Evolutionary conservation across 1,140 invertebrate species (phyloP), one percentile per base, ranked within the genome.

Genomic region (Zaprionus camerounensis): DNA sequence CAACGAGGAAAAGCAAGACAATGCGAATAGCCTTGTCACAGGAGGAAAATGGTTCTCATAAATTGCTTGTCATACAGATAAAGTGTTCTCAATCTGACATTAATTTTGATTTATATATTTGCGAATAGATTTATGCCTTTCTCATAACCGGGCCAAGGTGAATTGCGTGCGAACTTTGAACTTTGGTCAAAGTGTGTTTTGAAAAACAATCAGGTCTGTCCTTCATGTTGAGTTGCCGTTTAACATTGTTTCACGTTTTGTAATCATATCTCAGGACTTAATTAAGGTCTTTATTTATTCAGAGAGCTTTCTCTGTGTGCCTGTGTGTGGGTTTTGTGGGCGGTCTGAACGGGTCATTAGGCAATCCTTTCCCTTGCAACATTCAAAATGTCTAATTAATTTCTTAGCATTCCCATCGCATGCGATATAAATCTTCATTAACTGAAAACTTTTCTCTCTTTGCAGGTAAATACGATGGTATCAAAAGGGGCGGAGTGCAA

Each of bases 381-480:
- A 55, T 63, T 72, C 56, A 70, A 63, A 84, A 81, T 71, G 64
- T 73, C 57, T 80, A 85, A 85, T 85, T 86, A 86, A 86, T 82
- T 86, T 72, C 71, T 56, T 59, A 85, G 71, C 58, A 84, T 83
- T 85, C 73, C 49, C 66, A 86, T 73, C 20, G 71, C 76, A 62
- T 51, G 49, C 62, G 57, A 79, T 79, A 76, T 73, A 68, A 77
- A 85, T 86, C 79, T 82, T 79, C 65, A 86, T 86, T 86, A 85
- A 86, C 71, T 71, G 31, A 38, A 75, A 78, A 76, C 71, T 73
- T 78, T 85, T 76, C 49, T 85, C 38, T 49, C 76, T 79, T 88
- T 81, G 20, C 78, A 88, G 84, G 84, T 87, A 87, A 87, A 57
- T 87, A 88, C 83, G 41, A 70, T 31, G 41, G 38, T 28, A 51